A percentile compares a stretch with the other conserved stretches of the same genome.
phyloP scores from a whole-genome alignment of 2,888 invertebrate species.

The Campaea margaritaria region DNA sequence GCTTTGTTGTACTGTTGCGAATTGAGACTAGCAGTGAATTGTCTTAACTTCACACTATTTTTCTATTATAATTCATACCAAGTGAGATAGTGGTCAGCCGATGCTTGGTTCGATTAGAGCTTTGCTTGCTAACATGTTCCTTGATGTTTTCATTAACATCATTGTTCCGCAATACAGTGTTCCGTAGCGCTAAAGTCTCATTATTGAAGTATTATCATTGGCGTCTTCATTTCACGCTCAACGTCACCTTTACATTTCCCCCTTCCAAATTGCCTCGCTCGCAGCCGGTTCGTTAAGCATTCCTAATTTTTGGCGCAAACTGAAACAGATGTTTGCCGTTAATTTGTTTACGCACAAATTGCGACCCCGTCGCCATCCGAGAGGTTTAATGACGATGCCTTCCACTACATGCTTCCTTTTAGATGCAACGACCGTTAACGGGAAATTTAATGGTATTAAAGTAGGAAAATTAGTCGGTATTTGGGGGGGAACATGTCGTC shows the following conservation, averaged over 20 bases:
- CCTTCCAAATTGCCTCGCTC: conserved; percentile 25
- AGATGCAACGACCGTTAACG: background rate
- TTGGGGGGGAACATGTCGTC: no score
- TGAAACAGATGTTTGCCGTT: conserved; percentile 38
- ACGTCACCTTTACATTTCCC: conserved; percentile 6
- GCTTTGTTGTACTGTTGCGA: no score
- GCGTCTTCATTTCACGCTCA: conserved; percentile 23
- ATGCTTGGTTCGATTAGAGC: no score
- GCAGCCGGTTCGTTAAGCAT: conserved; percentile 29
- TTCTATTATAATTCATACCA: no score
- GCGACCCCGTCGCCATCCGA: conserved; percentile 31
- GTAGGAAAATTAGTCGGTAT: background rate
- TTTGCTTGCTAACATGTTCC: no score
- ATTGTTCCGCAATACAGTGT: no score
- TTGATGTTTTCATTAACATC: background rate
- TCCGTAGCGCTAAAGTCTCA: background rate
- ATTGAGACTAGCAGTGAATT: no score
- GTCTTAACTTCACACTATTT: no score
- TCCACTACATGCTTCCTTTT: conserved; percentile 6
- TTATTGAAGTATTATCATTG: conserved; percentile 1
- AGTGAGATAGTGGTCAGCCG: no score
- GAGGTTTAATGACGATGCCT: conserved; percentile 35
- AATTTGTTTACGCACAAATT: conserved; percentile 43
- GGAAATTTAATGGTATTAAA: background rate
- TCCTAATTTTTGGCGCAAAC: conserved; percentile 32